A percentile compares a stretch with the other conserved stretches of the same genome.
phyloP scores from a whole-genome alignment of 2,888 invertebrate species.

The Eilema griseolum region DNA sequence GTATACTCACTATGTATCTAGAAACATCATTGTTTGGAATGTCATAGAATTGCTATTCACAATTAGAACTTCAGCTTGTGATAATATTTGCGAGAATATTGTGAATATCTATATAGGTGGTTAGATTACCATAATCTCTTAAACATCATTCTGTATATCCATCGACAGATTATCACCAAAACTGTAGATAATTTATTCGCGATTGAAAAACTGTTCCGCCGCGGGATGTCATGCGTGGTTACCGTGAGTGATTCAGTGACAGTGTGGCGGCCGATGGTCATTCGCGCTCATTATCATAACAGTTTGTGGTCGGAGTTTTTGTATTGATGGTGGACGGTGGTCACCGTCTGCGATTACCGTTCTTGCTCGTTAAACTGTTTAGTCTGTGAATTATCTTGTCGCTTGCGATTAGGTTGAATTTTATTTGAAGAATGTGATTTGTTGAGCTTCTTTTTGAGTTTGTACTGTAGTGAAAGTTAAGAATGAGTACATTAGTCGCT shows the following conservation, averaged over 20 bases:
- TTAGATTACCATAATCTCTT: too few relatives aligned
- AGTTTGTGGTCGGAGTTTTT: constrained; percentile 42
- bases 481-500: not conserved
- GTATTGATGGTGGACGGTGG: constrained; percentile 11
- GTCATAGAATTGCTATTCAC: too few relatives aligned
- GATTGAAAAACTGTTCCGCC: not conserved
- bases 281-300: constrained; percentile 40
- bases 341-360: constrained; percentile 13
- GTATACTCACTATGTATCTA: too few relatives aligned
- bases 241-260: constrained; percentile 45
- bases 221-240: constrained; percentile 29
- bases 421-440: not conserved
- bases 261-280: constrained; percentile 24
- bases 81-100: too few relatives aligned
- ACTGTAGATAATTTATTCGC: not conserved
- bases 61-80: too few relatives aligned
- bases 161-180: not conserved
- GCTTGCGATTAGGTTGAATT: constrained; percentile 1
- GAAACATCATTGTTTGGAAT: too few relatives aligned
- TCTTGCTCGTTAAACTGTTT: constrained; percentile 14
- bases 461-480: not conserved
- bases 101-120: too few relatives aligned
- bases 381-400: constrained; percentile 14
- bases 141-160: not conserved
- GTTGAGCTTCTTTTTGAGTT: not conserved